Conservation (phyloP, 2,888 invertebrate genomes). For the Caenorhabditis sulstoni region DNA sequence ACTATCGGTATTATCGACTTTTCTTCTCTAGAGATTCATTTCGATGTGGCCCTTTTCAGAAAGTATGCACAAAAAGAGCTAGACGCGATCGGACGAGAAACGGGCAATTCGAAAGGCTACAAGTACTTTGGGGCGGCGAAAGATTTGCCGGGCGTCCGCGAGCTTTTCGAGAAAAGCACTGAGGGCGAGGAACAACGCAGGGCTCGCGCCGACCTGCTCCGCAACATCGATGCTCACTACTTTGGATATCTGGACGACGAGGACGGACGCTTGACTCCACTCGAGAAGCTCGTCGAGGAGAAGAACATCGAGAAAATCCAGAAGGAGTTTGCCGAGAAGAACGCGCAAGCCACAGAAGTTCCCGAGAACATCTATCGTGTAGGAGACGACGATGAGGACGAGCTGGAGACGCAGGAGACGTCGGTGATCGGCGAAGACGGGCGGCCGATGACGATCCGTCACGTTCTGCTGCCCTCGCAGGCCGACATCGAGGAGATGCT, state of each 20-base stretch:
- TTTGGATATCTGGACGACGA: slow-evolving; percentile 97
- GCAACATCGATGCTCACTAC: slow-evolving; percentile 97
- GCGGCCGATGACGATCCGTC: slow-evolving; percentile 76
- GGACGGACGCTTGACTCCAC: slow-evolving; percentile 92
- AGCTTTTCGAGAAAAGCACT: slow-evolving; percentile 90
- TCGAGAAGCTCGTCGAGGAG: slow-evolving; percentile 85
- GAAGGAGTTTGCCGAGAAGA: slow-evolving; percentile 59
- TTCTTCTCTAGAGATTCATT: too few species aligned
- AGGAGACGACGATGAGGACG: slow-evolving; percentile 77
- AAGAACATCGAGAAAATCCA: slow-evolving; percentile 73
- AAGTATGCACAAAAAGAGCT: slow-evolving; percentile 82
- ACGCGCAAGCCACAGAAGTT: slow-evolving; percentile 66
- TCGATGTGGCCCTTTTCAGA: too few species aligned
- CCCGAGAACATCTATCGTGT: slow-evolving; percentile 78
- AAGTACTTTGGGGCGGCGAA: slow-evolving; percentile 85
- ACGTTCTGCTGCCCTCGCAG: slow-evolving; percentile 77
- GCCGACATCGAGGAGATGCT: slow-evolving; percentile 88
- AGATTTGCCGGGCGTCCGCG: slow-evolving; percentile 96
- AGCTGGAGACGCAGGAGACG: slow-evolving; percentile 75
- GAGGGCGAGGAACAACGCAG: slow-evolving; percentile 85
- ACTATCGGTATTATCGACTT: slow-evolving; percentile 84
- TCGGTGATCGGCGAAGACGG: slow-evolving; percentile 79
- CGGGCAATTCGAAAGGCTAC: slow-evolving; percentile 97
- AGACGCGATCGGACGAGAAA: slow-evolving; percentile 96
- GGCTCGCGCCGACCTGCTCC: slow-evolving; percentile 96